Evolutionary conservation across 2,888 invertebrate genomes (phyloP), one percentile per base, ranked within the genome.

Genomic region (Melanophora roralis): DNA sequence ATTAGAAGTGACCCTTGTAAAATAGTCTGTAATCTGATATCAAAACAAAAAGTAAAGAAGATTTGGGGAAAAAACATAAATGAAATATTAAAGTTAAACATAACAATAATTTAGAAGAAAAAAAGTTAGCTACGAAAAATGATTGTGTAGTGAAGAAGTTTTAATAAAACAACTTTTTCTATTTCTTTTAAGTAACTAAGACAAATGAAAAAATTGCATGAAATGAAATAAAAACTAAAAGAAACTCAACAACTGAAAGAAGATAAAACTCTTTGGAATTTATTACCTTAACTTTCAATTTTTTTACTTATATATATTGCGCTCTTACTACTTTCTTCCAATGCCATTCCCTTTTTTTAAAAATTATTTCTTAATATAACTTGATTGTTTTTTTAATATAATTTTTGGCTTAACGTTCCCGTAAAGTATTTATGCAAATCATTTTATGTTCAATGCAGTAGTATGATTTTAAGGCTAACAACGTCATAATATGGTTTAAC

Each of bases 351-450:
- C 4, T n/a, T 27, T 49, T n/a, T 23, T 43, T 38, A 5, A 27
- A 5, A 27, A 5, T 27, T 27, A 27, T 27, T 27, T 27, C 19
- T 9, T 11, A 1, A 36, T 6, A 36, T 36, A 9, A 34, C 53
- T 7, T 40, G 40, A 23, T 51, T 69, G n/a, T 65, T 3, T 40
- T 38, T 27, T 73, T 59, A 11, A 55, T 51, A 32, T 45, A 23
- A 19, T 60, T 11, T 7, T 74, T 69, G 47, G 16, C 34, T 74
- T 49, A 49, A 45, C 57, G 55, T 38, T 11, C 12, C 49, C 62
- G 76, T 80, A 76, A 76, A 80, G 68, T 68, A 80, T 80, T 80
- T 76, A 80, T 80, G 80, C 62, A 80, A 80, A 80, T 80, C 62
- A 64, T 76, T 80, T 76, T 72, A 80, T 80, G 65, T 76, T 76